Evolutionary conservation across 1,140 invertebrate species (phyloP).

Genomic region (Procambarus virginalis): DNA sequence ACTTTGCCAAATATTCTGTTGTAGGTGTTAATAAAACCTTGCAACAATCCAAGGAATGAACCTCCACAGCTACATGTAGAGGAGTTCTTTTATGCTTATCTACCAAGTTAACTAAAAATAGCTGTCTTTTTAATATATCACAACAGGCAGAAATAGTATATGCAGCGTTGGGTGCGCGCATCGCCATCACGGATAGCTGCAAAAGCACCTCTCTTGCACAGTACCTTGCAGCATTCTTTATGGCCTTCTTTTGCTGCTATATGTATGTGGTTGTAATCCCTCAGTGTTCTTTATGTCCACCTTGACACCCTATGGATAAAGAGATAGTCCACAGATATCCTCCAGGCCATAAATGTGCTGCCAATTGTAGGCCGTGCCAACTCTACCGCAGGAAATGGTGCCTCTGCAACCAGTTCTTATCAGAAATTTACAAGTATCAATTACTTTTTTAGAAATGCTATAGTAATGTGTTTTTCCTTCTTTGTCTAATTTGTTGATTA

Average conservation of each 20-base stretch:
- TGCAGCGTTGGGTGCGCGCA: neutral
- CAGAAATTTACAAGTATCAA: neutral
- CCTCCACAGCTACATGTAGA: neutral
- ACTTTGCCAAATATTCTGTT: neutral
- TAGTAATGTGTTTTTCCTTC: neutral
- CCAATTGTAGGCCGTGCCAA: neutral
- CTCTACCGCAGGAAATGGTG: neutral
- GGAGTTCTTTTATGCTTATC: neutral
- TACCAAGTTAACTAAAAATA: neutral
- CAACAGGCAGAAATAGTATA: neutral
- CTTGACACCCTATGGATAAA: neutral
- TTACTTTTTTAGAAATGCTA: neutral
- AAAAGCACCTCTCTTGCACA: neutral
- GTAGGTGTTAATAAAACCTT: neutral
- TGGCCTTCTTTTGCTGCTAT: neutral
- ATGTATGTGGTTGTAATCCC: neutral
- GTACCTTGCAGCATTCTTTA: neutral
- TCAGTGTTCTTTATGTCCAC: neutral
- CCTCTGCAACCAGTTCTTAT: neutral
- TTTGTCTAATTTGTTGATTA: neutral
- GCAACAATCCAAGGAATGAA: neutral
- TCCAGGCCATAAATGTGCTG: neutral
- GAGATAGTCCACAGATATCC: neutral
- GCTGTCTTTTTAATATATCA: neutral
- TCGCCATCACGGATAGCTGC: neutral